Evolutionary conservation across 2,888 invertebrate genomes (phyloP), one percentile per base, ranked within the genome.

Genomic region (Hermaeophaga mercurialis): DNA sequence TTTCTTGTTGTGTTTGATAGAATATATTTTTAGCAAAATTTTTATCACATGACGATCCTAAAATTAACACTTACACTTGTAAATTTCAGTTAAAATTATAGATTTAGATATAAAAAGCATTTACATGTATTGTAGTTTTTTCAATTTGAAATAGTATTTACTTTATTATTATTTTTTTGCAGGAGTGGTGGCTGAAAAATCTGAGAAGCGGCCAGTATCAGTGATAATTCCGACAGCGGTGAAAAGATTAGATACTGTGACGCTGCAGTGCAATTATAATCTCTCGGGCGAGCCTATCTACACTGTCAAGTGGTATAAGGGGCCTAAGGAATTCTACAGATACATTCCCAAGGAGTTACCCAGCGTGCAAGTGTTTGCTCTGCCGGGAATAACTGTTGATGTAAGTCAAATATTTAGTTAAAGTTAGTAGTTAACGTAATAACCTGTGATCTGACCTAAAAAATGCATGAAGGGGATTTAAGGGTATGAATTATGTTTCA

Each of bases 241-340:
- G 28, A 81, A 85, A 53, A 83, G 87, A 28, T 88, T 88, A 39
- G 85, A 88, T 65, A 88, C 88, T 1, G 89, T 89, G 44, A 87
- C 86, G 36, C 79, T 91, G 61, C 85, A 85, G 69, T 91, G 90
- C 78, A 83, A 83, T 65, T 90, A 89, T 82, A 85, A 90, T 75
- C 79, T 91, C 54, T 87, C 88, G 74, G 84, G 85, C 43, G 89
- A 89, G 67, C 84, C 84, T 1, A 78, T 91, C 9, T 91, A 90
- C 78, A 87, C 89, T 54, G 88, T 91, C 64, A 90, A 90, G 77
- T 91, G 90, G 91, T 91, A 90, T 80, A 84, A 89, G 66, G 89
- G 89, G 4, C 73, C 82, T 9, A 82, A 86, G 63, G 90, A 91
- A 75, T 90, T 91, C 81, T 91, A 87, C 80, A 82, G 90, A 73